Evolutionary conservation across 2,888 invertebrate genomes (phyloP), one percentile per base, ranked within the genome.

Genomic region (Lasioglossum malachurum): DNA sequence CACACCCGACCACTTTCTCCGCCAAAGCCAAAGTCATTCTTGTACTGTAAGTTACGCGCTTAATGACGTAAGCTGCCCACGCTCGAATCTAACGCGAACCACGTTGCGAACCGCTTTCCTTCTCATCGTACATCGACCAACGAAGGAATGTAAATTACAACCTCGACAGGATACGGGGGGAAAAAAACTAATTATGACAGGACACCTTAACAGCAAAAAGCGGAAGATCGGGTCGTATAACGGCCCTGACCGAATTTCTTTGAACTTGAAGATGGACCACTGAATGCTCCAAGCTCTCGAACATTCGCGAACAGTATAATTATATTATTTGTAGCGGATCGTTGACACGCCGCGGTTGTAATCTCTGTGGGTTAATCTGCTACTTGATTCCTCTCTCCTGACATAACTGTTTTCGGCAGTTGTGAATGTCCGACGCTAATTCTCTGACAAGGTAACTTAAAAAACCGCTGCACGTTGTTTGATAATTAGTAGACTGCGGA

Each of bases 61-160:
- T 91, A 89, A 92, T 93, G 91, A 93, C 92, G 92, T 90, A 92
- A 92, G 87, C 88, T 85, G 84, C 92, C 92, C 92, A 93, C 92
- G 89, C 87, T 81, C 88, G 83, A 53, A 87, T 89, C 84, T 88
- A 89, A 90, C 69, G 84, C 87, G 82, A 85, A 82, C 67, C 82
- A 85, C 80, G 85, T 57, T 57, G 83, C 77, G 77, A 77, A 72
- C 80, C 83, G 80, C 82, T 88, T 90, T 87, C 86, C 82, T 84
- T 75, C 79, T 44, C 44, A 44, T 44, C 57, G 73, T 77, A 53
- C 71, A 49, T 67, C 81, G 73, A 23, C 75, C 80, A 80, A 53
- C 82, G 77, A 53, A 74, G 78, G 90, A 87, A 86, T 77, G 84
- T 88, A 90, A 90, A 86, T 86, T 87, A 82, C 80, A 77, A 77